Conservation (phyloP, 2,888 invertebrate species). For the Nephrotoma guestfalica region DNA sequence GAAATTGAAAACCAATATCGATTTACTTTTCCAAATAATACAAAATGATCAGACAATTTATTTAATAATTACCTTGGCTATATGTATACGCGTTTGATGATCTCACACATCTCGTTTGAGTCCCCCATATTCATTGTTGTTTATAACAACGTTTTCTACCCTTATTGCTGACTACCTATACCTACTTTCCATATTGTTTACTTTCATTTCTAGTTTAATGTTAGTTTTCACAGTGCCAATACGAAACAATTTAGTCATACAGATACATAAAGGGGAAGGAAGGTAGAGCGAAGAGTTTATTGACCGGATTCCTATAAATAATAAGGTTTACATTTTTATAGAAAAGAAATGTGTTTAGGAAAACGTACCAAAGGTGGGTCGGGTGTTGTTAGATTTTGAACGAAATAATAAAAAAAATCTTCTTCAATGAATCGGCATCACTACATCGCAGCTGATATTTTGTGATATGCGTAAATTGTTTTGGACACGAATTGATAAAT, state of each 20-base stretch:
- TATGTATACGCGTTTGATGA: not conserved
- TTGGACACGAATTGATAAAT: not conserved
- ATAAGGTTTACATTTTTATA: no score
- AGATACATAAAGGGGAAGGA: not conserved
- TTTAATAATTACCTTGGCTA: not conserved
- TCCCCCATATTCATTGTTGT: not conserved
- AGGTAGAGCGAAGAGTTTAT: not conserved
- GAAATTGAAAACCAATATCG: not conserved
- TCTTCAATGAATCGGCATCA: not conserved
- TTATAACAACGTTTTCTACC: not conserved
- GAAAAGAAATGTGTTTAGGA: not conserved
- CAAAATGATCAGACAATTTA: not conserved
- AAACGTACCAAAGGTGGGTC: not conserved
- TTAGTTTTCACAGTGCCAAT: not conserved
- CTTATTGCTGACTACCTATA: not conserved
- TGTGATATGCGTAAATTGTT: not conserved
- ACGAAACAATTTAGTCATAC: not conserved
- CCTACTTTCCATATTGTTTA: not conserved
- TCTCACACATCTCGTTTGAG: not conserved
- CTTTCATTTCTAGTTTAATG: not conserved
- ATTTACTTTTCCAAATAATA: not conserved
- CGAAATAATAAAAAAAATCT: not conserved
- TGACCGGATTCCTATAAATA: not conserved
- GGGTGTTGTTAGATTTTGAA: not conserved
- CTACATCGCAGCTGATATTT: not conserved